phyloP scores from a whole-genome alignment of 2,797 vertebrate genomes.

The Mormyrops attenuatus region DNA sequence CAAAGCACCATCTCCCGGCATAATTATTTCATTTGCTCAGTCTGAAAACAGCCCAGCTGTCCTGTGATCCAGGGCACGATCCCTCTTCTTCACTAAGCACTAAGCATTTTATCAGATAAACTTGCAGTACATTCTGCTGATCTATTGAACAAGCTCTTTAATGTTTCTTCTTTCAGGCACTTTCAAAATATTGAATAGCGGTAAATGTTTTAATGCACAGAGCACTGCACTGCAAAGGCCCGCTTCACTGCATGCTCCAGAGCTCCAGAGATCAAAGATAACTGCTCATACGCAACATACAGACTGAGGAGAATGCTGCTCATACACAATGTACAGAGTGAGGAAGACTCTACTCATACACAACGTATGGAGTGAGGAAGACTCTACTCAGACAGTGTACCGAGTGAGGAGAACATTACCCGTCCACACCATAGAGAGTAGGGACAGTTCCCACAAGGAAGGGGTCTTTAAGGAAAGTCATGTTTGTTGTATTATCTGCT shows the following conservation, averaged over 20 bases:
- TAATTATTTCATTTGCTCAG: neutral
- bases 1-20: neutral
- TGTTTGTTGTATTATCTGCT: neutral
- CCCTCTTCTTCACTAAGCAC: neutral
- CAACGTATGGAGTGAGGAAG: neutral
- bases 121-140: neutral
- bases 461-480: neutral
- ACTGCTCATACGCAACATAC: neutral
- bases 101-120: conserved; percentile 18
- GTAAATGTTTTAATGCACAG: conserved; percentile 20
- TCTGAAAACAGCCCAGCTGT: neutral
- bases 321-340: neutral
- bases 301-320: neutral
- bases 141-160: conserved; percentile 23
- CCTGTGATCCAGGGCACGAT: neutral
- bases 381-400: neutral
- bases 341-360: neutral
- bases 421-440: neutral
- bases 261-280: neutral
- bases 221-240: neutral
- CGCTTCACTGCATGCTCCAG: neutral
- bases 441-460: neutral
- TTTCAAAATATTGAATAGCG: conserved; percentile 20
- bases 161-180: neutral
- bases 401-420: neutral